phyloP scores from a whole-genome alignment of 1,140 invertebrate genomes.

The Leptoteleia sp. region DNA sequence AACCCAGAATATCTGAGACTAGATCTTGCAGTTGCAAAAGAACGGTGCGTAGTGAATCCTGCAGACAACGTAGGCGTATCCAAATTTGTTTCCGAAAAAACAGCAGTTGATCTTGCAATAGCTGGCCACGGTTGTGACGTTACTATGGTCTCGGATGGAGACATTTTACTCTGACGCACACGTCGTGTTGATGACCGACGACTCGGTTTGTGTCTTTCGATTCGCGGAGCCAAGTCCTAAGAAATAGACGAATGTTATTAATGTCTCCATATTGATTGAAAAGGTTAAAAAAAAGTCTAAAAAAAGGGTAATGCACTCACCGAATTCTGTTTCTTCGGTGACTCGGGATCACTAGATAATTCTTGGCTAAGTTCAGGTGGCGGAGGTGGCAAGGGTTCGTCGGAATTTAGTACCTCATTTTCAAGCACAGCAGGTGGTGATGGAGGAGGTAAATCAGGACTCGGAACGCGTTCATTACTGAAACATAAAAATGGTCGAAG shows the following conservation, averaged over 20 bases:
- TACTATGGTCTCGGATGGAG: conserved; percentile 65
- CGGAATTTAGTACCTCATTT: conserved; percentile 84
- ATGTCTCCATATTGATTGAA: not conserved
- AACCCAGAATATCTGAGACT: conserved; percentile 76
- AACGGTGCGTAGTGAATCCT: conserved; percentile 73
- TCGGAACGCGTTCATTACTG: conserved; percentile 83
- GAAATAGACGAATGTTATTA: not conserved
- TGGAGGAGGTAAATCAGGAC: conserved; percentile 87
- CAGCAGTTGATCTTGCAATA: conserved; percentile 60
- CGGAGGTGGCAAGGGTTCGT: conserved; percentile 88
- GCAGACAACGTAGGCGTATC: conserved; percentile 71
- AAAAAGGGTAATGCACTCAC: conserved; percentile 17
- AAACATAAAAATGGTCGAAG: conserved; percentile 41
- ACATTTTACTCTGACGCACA: conserved; percentile 67
- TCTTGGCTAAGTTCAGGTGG: conserved; percentile 82
- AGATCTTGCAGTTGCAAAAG: conserved; percentile 74
- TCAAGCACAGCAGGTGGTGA: conserved; percentile 84
- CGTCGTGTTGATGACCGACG: conserved; percentile 72
- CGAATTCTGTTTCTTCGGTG: conserved; percentile 42
- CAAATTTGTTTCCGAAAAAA: conserved; percentile 66
- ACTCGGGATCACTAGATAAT: conserved; percentile 29
- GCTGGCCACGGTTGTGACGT: conserved; percentile 57
- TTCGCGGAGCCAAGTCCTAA: conserved; percentile 46
- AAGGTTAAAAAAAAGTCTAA: not conserved
- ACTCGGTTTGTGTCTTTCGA: conserved; percentile 72